Conservation (phyloP, 2,888 invertebrate genomes). For the Patella pellucida region DNA sequence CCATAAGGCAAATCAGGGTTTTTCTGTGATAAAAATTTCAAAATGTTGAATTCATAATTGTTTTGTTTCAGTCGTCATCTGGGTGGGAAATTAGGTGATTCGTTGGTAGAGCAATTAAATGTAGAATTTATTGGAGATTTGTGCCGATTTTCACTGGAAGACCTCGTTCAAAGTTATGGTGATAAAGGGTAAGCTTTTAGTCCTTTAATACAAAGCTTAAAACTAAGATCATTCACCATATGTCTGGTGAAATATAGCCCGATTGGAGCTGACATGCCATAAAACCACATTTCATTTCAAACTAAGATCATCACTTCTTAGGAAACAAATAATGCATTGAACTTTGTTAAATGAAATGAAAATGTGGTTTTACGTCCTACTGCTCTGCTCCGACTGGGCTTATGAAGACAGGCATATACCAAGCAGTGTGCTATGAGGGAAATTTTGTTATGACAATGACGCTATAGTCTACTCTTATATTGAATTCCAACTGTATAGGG, state of each 20-base stretch:
- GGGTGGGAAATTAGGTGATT: slow-evolving; percentile 93
- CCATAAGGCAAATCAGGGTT: too few relatives aligned
- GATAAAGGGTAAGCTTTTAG: slow-evolving; percentile 75
- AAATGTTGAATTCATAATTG: background rate
- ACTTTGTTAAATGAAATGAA: too few relatives aligned
- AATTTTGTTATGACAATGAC: background rate
- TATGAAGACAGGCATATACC: background rate
- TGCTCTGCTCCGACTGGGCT: too few relatives aligned
- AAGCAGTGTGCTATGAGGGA: background rate
- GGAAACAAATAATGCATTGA: background rate
- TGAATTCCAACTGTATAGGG: too few relatives aligned
- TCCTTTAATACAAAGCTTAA: too few relatives aligned
- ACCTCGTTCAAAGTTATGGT: slow-evolving; percentile 83
- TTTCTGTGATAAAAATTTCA: too few relatives aligned
- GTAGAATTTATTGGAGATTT: slow-evolving; percentile 87
- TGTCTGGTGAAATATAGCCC: too few relatives aligned
- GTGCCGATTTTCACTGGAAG: slow-evolving; percentile 78
- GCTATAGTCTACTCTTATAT: background rate
- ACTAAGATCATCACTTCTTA: background rate
- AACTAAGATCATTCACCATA: background rate
- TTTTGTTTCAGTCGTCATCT: slow-evolving; percentile 77
- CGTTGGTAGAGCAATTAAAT: slow-evolving; percentile 81
- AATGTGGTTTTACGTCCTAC: too few relatives aligned
- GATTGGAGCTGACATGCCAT: too few relatives aligned
- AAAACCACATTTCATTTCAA: too few relatives aligned